Conservation (phyloP, 2,797 vertebrate species). For the Anas acuta region DNA sequence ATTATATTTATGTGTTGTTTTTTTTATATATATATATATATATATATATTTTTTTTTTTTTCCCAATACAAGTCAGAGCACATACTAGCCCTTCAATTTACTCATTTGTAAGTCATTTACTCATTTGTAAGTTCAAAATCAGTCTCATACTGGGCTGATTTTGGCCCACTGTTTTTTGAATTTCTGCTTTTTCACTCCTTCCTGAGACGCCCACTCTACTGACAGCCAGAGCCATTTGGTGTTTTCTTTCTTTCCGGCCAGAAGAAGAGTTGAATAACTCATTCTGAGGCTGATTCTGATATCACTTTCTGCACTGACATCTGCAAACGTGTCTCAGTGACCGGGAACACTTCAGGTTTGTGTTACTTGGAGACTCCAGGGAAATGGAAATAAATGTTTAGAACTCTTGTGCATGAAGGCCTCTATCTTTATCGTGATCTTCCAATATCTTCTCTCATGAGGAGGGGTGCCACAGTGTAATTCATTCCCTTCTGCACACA, state of each 20-base stretch:
- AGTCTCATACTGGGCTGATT: not conserved
- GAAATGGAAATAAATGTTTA: not conserved
- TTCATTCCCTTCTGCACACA: not conserved
- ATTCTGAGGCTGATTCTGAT: not conserved
- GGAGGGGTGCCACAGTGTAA: fast-evolving
- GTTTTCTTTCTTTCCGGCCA: not conserved
- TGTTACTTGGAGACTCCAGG: not conserved
- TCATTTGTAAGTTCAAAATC: not conserved
- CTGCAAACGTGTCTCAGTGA: conserved; percentile 10
- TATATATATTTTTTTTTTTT: not conserved
- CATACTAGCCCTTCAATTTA: not conserved
- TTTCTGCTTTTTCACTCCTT: conserved; percentile 25
- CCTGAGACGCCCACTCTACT: not conserved
- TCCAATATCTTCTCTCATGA: not conserved
- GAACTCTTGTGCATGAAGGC: not conserved
- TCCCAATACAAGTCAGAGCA: not conserved
- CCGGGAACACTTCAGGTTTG: not conserved
- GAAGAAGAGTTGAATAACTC: not conserved
- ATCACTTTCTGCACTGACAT: conserved; percentile 31
- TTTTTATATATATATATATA: too few relatives aligned
- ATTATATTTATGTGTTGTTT: not conserved
- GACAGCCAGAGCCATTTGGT: conserved; percentile 9
- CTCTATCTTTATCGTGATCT: not conserved
- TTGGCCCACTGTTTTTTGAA: not conserved
- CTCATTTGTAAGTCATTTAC: not conserved